Base-by-base conservation (phyloP, 2,797 vertebrate genomes). In the Nannoperca australis region DNA sequence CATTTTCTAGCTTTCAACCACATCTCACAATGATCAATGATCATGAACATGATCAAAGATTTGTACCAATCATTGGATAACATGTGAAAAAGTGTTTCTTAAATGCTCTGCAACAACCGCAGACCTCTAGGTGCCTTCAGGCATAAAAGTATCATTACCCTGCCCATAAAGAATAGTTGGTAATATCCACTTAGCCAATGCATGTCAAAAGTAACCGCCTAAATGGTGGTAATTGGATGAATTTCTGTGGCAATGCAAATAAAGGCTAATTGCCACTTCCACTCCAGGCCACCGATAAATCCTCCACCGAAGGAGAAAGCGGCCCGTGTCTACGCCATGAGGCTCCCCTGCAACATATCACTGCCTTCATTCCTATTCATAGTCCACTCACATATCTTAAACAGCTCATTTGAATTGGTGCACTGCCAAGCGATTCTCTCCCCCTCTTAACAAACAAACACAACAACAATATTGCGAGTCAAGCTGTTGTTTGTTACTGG, bases 401-500 rank as follows among this genome's bases (percentile, higher is more conserved):
- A 80, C 87, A 84, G 85, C 89, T 91, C 89, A 90, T 90, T 89
- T 85, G 91, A 92, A 87, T 89, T 92, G 88, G 89, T 85, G 6
- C 40, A 2, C 87, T 81, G 88, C 90, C 91, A 93, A 87, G 45
- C 2, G 72, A 90, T 78, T 86, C 87, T 87, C 86, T 86, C 79
- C 85, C 76, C 72, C 72, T 77, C 80, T 77, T 88, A 91, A 87
- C 85, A 90, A 89, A 93, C 85, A 91, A 92, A 91, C 85, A 90
- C 49, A 40, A 81, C 51, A 60, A 91, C 90, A 93, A 89, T 90
- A 93, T 92, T 93, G 85, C 32, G 76, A 93, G 87, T 92, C 90
- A 93, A 91, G 84, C 89, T 91, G 89, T 92, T 93, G 91, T 93
- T 94, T 92, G 82, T 89, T 79, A 82, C 60, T 70, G 88, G 89